Evolutionary conservation across 2,113 vertebrate genomes (phyloP), one percentile per base, ranked within the genome.

Genomic region (Hymenochirus boettgeri): DNA sequence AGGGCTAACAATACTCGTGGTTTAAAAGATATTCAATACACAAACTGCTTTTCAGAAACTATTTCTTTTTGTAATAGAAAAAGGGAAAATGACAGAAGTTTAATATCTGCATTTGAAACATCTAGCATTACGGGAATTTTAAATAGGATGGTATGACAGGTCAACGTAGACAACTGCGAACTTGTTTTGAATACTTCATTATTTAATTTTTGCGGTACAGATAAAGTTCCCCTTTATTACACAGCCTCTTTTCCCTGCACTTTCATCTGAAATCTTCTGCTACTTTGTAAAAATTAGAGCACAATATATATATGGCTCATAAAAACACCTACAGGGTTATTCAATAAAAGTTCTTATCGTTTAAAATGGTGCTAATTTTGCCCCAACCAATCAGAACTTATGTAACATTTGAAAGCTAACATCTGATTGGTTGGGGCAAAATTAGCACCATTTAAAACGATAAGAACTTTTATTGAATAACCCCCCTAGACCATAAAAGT

Each of bases 101-200:
- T 69, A 69, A 60, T 53, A 48, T 31, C 17, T 29, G 9, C 48
- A 23, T n/a, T 53, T 25, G 42, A 66, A 67, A 52, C 47, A 53
- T 29, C 47, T 60, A 69, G 24, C 33, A 45, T 23, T 69, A 31
- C 35, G 8, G 11, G 29, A 3, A 37, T 45, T 22, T 59, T 67
- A 39, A 60, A 59, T 21, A 23, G 7, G 57, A 69, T 27, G 18
- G 52, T 29, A 60, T 45, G 33, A 60, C 50, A 59, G 52, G 35
- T 52, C 57, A 60, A 18, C n/a, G 15, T 19, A 27, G n/a, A 18
- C 17, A 7, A 50, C 24, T 13, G 42, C 50, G 63, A 66, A 50
- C 55, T 39, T 66, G 56, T 53, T 69, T 69, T 53, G 33, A 60
- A 69, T 69, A 69, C 51, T 53, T 60, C 33, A 60, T 69, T 59